Conservation (phyloP, 2,113 vertebrate genomes). For the Chaetops frenatus region DNA sequence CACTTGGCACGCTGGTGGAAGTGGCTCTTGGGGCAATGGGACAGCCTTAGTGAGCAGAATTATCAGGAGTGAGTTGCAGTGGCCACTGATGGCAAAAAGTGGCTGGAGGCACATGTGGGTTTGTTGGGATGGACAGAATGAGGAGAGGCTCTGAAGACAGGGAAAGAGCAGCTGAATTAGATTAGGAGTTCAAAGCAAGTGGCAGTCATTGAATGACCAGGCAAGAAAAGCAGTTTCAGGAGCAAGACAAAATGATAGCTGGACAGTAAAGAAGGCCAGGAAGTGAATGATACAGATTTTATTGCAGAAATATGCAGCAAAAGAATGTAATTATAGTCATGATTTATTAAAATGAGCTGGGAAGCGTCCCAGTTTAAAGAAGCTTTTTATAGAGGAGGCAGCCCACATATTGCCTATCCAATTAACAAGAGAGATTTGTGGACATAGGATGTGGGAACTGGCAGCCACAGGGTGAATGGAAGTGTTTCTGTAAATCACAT, state of each 20-base stretch:
- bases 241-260: neutral
- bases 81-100: neutral
- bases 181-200: neutral
- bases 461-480: conserved; percentile 6
- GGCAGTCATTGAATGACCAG: neutral
- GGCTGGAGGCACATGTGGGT: neutral
- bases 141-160: neutral
- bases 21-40: neutral
- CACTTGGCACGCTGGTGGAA: neutral
- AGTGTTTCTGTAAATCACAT: conserved; percentile 23
- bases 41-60: neutral
- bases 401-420: conserved; percentile 46
- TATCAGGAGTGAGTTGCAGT: neutral
- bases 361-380: conserved; percentile 13
- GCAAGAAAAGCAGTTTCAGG: neutral
- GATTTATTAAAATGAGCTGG: conserved; percentile 59
- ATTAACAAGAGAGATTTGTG: conserved; percentile 58
- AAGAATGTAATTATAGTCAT: conserved; percentile 43
- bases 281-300: neutral
- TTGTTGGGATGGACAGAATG: neutral
- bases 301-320: conserved; percentile 38
- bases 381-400: conserved; percentile 52
- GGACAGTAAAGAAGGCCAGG: neutral
- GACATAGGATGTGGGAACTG: neutral
- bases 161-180: neutral